Evolutionary conservation across 2,113 vertebrate genomes (phyloP).

Genomic region (Prunella fulvescens): DNA sequence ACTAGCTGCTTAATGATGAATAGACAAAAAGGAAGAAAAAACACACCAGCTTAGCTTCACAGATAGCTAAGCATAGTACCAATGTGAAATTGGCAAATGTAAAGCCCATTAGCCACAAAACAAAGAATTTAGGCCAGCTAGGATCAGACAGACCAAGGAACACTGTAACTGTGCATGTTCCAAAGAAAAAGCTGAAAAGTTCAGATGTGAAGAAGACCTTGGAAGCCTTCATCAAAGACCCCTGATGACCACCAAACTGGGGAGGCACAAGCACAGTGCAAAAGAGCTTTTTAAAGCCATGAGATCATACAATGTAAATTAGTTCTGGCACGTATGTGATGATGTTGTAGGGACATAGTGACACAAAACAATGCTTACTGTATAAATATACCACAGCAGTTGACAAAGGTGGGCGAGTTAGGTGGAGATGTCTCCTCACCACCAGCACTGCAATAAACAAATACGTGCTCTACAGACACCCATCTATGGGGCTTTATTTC

Average conservation of each 20-base stretch:
- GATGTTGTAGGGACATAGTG: background rate
- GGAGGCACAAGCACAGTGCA: fast-evolving
- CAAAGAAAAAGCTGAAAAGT: background rate
- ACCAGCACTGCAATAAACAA: background rate
- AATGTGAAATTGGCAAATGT: background rate
- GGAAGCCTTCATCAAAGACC: background rate
- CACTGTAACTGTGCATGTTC: fast-evolving
- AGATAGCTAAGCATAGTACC: background rate
- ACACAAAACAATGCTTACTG: background rate
- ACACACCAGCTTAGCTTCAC: background rate
- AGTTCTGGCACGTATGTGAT: fast-evolving
- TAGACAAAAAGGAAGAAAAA: background rate
- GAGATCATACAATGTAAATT: background rate
- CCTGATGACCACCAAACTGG: fast-evolving
- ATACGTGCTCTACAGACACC: background rate
- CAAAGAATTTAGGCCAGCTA: background rate
- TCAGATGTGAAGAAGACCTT: background rate
- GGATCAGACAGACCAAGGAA: background rate
- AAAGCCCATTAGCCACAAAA: background rate
- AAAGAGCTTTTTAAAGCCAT: background rate
- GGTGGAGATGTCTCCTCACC: background rate
- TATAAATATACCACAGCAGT: background rate
- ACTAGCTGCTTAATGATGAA: background rate
- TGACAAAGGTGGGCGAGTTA: too few relatives aligned
- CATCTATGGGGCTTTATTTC: background rate